These are phyloP conservation scores for Lathronympha strigana DNA, from an alignment of 2,888 invertebrate species.

Conservation along the genomic window DNA sequence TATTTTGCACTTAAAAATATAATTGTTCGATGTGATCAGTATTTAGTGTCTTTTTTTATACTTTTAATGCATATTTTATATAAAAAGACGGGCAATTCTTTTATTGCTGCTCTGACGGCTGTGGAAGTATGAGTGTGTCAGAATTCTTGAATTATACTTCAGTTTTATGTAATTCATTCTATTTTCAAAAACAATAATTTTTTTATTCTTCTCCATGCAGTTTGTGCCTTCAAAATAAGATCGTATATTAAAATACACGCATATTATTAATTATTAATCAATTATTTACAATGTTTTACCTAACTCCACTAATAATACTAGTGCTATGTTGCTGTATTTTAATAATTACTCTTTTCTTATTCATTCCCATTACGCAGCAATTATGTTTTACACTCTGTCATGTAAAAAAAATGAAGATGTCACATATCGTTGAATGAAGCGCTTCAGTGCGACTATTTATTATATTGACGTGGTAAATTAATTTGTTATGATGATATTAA, in stretches of 20 bases:
- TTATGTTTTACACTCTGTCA: no score
- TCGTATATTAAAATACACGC: neutral
- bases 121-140: slow-evolving; percentile 3
- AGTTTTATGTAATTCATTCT: neutral
- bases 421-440: no score
- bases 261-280: no score
- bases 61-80: slow-evolving; percentile 5
- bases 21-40: neutral
- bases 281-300: no score
- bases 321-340: no score
- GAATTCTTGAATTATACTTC: neutral
- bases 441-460: no score
- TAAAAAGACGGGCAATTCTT: neutral
- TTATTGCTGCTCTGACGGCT: neutral
- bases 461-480: no score
- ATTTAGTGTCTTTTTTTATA: neutral
- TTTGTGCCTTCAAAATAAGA: neutral
- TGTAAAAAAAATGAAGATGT: no score
- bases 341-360: no score
- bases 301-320: no score
- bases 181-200: neutral
- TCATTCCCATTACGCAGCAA: no score
- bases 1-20: neutral
- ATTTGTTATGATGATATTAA: no score
- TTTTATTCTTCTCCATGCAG: neutral